Base-by-base conservation (phyloP, 64 coral and sea anemone species). In the Montipora cactus region DNA sequence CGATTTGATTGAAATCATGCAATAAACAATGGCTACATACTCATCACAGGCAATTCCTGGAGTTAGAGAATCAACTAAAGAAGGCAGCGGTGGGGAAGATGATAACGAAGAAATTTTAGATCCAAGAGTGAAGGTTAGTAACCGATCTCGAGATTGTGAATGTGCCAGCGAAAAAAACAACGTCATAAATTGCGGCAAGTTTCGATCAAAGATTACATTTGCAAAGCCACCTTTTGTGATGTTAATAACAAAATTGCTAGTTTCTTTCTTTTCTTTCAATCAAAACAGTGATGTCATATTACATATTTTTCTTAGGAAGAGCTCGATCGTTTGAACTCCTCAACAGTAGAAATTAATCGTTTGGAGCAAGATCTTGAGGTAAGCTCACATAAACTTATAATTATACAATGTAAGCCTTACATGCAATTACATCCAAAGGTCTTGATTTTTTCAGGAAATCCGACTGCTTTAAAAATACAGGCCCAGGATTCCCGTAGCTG, bases 291-390 rank as follows among this genome's bases (percentile, higher is more conserved):
- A 5, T 18, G 57, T 82, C 44, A 49, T 80, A 61, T 76, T 21
- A 83, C 18, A 6, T 85, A 59, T 90, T 21, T 47, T 50, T 78
- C 53, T 69, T 1, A 97, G 96, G 93, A 81, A 49, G 96, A 97
- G 78, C 84, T 97, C 7, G 96, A 97, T 21, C 68, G 96, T 8
- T 84, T 97, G 12, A 97, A 97, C 71, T 88, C 81, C 5, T 93
- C 96, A 0, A 97, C 96, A 13, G 77, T 90, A 44, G 93, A 95
- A 52, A 97, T 97, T 79, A 97, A 97, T 58, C 76, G 92, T 25
- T 47, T 97, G 47, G 96, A 97, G 66, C 92, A 97, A 75, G 96
- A 94, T 18, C 74, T 97, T 20, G 93, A 97, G 93, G 95, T 97
- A 81, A 37, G 37, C 37, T 37, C 37, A 28, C 77, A 20, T 28